These are phyloP conservation scores for Scophthalmus maximus DNA, from an alignment of 2,113 vertebrate species.

Conservation along the genomic window DNA sequence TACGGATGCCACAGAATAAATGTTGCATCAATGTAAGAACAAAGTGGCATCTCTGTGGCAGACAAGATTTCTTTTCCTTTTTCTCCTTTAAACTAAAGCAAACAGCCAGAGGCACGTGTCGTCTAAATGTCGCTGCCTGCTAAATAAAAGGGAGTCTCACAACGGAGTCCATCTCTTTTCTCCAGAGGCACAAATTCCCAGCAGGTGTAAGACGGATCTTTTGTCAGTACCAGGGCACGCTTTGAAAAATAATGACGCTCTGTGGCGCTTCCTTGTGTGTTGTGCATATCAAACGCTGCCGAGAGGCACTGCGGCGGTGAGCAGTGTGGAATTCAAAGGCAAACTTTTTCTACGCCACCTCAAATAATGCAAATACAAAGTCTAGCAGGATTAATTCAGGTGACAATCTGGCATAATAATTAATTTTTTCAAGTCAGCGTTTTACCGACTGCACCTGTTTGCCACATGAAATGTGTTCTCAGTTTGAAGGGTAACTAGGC, in stretches of 20 bases:
- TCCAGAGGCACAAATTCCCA: conserved; percentile 63
- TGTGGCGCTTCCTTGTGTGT: conserved; percentile 38
- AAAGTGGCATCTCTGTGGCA: conserved; percentile 48
- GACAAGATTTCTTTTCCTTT: conserved; percentile 2
- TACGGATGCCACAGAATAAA: conserved; percentile 4
- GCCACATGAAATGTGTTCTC: background rate
- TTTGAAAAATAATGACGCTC: conserved; percentile 61
- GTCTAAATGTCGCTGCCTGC: conserved; percentile 41
- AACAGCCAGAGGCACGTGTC: conserved; percentile 65
- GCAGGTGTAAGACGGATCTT: conserved; percentile 58
- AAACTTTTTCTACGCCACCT: background rate
- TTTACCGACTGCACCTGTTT: background rate
- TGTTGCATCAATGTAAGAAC: conserved; percentile 53
- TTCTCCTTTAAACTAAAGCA: conserved; percentile 48
- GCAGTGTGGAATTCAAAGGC: background rate
- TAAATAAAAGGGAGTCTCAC: conserved; percentile 50
- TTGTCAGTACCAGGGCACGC: conserved; percentile 53
- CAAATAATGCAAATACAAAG: background rate
- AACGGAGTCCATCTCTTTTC: conserved; percentile 44
- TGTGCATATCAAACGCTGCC: conserved; percentile 39
- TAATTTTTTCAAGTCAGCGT: background rate
- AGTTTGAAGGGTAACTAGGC: conserved; percentile 28
- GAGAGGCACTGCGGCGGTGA: conserved; percentile 23
- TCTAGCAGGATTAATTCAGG: too few relatives aligned
- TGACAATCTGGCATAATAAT: background rate